Conservation (phyloP, 2,888 invertebrate genomes). For the Hetaerina titia region DNA sequence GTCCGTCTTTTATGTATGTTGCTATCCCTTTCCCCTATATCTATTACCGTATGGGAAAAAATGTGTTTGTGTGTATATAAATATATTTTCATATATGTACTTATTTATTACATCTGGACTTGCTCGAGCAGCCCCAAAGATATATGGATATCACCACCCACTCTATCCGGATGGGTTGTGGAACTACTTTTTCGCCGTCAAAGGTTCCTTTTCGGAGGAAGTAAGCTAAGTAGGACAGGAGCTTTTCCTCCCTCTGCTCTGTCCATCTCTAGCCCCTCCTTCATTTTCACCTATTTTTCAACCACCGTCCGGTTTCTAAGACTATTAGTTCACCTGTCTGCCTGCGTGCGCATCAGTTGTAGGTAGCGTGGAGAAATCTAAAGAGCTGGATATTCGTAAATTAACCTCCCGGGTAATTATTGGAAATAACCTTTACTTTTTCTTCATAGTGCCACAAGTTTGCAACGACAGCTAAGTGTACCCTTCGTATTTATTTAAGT, state of each 20-base stretch:
- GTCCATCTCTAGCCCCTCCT: not conserved
- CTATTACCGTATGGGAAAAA: no score
- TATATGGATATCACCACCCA: not conserved
- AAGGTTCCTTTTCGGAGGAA: not conserved
- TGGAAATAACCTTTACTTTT: no score
- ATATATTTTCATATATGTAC: not conserved
- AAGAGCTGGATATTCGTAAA: no score
- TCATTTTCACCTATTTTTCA: not conserved
- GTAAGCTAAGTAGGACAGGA: not conserved
- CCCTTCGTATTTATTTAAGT: no score
- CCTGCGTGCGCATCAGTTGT: no score
- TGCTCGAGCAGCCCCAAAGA: not conserved
- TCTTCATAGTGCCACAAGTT: no score
- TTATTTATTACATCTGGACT: not conserved
- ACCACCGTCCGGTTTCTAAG: not conserved
- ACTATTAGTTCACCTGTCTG: not conserved
- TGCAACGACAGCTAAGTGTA: no score
- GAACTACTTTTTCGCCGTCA: not conserved
- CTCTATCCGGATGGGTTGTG: not conserved
- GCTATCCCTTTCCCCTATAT: not conserved
- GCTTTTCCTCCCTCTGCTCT: not conserved
- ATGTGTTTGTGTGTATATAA: not conserved
- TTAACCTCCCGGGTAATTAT: no score
- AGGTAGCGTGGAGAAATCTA: no score
- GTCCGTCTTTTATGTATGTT: not conserved